Evolutionary conservation across 1,140 invertebrate species (phyloP).

Genomic region (Philaenus spumarius): DNA sequence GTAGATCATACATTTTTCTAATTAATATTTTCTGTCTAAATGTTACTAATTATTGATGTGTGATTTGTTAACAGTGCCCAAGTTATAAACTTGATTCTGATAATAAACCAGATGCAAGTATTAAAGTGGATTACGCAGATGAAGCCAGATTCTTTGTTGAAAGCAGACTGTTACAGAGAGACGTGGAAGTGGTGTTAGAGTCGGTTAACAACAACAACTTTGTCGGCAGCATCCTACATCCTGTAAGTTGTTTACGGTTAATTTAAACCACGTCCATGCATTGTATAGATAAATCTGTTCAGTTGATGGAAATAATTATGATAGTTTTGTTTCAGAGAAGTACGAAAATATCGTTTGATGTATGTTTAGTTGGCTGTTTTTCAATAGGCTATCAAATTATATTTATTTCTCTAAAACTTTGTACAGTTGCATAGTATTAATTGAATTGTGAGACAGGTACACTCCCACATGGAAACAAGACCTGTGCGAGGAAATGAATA

Average conservation of each 20-base stretch:
- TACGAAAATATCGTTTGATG: no score
- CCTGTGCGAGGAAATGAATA: no score
- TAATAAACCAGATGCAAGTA: conserved; percentile 53
- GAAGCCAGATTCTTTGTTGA: conserved; percentile 91
- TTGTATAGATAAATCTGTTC: no score
- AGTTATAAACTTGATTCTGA: conserved; percentile 62
- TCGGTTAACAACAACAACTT: conserved; percentile 89
- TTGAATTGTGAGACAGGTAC: no score
- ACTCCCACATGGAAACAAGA: no score
- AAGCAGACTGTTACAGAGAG: conserved; percentile 80
- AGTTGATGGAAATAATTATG: no score
- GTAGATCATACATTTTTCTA: neutral
- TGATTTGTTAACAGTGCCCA: conserved; percentile 51
- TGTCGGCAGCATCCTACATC: conserved; percentile 91
- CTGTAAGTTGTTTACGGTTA: conserved; percentile 62
- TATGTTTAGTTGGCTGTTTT: no score
- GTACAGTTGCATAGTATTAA: no score
- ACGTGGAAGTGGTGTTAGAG: conserved; percentile 88
- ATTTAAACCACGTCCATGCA: no score
- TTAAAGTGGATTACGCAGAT: conserved; percentile 49
- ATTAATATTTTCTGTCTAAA: neutral
- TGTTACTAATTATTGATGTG: neutral
- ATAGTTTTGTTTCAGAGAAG: no score
- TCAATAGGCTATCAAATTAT: no score
- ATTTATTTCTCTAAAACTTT: no score